Conservation (phyloP, 2,113 vertebrate genomes). For the Corythornis cristatus region DNA sequence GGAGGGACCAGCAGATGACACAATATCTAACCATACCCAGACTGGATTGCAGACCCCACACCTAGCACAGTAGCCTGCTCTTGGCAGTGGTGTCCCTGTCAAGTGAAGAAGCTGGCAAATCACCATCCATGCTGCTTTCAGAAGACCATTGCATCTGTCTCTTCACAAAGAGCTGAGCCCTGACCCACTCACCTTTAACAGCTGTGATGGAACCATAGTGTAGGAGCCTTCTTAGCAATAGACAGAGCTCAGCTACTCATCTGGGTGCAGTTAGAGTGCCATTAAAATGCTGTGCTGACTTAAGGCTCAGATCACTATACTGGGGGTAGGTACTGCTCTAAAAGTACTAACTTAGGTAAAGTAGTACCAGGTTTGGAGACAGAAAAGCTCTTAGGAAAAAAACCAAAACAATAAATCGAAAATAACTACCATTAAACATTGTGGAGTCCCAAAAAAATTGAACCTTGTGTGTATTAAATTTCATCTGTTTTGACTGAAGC, state of each 20-base stretch:
- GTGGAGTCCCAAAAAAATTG: neutral
- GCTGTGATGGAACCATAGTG: neutral
- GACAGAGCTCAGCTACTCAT: neutral
- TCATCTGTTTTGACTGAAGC: conserved; percentile 45
- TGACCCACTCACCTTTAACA: neutral
- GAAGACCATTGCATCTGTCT: neutral
- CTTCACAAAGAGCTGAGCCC: neutral
- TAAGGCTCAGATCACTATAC: neutral
- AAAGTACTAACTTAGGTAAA: neutral
- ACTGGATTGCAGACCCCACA: neutral
- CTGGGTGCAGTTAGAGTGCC: neutral
- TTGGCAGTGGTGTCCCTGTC: neutral
- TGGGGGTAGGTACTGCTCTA: neutral
- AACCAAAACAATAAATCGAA: neutral
- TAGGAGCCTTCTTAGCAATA: neutral
- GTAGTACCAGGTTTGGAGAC: neutral
- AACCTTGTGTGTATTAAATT: conserved; percentile 28
- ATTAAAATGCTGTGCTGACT: neutral
- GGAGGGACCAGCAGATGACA: neutral
- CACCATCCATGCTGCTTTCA: neutral
- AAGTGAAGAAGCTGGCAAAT: neutral
- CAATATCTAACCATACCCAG: neutral
- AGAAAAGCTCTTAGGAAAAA: neutral
- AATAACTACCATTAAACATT: neutral
- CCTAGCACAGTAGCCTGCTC: no score